Evolutionary conservation across 1,140 invertebrate genomes (phyloP), one percentile per base, ranked within the genome.

Genomic region (Zaprionus africanus): DNA sequence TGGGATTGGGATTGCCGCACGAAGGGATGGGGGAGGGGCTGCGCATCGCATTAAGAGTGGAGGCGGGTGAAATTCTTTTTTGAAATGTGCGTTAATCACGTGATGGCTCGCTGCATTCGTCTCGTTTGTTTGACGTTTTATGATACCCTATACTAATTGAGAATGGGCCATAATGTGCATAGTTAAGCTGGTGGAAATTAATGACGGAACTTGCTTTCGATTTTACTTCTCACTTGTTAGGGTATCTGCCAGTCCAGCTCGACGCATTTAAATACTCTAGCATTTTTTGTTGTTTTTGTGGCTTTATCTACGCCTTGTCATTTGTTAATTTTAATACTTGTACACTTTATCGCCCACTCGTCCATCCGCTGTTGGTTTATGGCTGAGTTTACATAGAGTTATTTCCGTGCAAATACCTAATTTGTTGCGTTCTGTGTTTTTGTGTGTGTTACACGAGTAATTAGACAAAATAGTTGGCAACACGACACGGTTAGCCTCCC

Each of bases 311-410:
- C 71, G 41, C 68, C 81, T 90, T 85, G 81, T 87, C 83, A 82
- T 90, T 87, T 72, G 77, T 72, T 90, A 75, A 83, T 90, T 90
- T 87, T 81, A 87, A 85, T 90, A 81, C 78, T 64, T 86, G 82
- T 84, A 63, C 62, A 78, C 74, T 85, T 85, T 85, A 85, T 84
- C 79, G 82, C 70, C 57, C 58, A 66, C 66, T 72, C 62, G 64
- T 28, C 31, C 24, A 56, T 12, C 19, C 36, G 49, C 63, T 36
- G 65, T 24, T 57, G 58, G 15, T 60, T 60, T 46, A 60, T 49
- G 17, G 17, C 26, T 17, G 15, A 43, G 34, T 49, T n/a, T 22
- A 59, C 58, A 85, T 67, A 74, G 68, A 67, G 69, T 77, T 88
- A 86, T 80, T 80, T 78, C 80, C 73, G 84, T 82, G 84, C 54